Evolutionary conservation across 2,888 invertebrate species (phyloP).

Genomic region (Aspidiotus rigidus): DNA sequence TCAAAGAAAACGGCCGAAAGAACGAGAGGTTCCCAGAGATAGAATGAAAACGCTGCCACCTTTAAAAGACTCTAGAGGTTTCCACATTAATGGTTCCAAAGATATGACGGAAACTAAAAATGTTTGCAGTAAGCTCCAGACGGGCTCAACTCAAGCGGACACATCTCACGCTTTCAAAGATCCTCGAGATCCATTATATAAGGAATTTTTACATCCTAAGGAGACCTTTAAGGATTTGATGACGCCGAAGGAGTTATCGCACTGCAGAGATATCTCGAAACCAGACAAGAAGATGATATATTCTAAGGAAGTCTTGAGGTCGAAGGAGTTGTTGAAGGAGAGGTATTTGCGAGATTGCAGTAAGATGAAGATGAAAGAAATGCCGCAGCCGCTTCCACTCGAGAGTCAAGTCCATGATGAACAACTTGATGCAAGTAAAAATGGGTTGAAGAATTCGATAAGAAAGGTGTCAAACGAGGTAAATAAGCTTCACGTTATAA

Average conservation of each 20-base stretch:
- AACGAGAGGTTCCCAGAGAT: conserved; percentile 16
- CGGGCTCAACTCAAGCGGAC: not conserved
- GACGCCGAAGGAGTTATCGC: not conserved
- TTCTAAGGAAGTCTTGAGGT: conserved; percentile 23
- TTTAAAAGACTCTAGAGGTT: not conserved
- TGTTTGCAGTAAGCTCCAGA: not conserved
- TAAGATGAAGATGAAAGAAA: conserved; percentile 23
- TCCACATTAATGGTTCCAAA: conserved; percentile 1
- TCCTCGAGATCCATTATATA: conserved; percentile 7
- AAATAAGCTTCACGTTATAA: too few relatives aligned
- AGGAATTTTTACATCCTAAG: conserved; percentile 21
- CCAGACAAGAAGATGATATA: conserved; percentile 17
- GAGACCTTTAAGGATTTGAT: conserved; percentile 6
- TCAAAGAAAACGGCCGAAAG: conserved; percentile 17
- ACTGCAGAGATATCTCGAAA: conserved; percentile 5
- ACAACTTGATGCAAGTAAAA: too few relatives aligned
- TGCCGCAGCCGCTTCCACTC: not conserved
- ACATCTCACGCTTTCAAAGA: not conserved
- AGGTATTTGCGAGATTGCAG: conserved; percentile 21
- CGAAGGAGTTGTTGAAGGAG: conserved; percentile 26
- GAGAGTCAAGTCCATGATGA: too few relatives aligned
- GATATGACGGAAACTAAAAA: conserved; percentile 22
- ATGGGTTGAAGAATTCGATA: too few relatives aligned
- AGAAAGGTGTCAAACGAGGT: too few relatives aligned
- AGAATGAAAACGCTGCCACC: conserved; percentile 11